Evolutionary conservation across 2,113 vertebrate genomes (phyloP), one percentile per base, ranked within the genome.

Genomic region (Mirza zaza): DNA sequence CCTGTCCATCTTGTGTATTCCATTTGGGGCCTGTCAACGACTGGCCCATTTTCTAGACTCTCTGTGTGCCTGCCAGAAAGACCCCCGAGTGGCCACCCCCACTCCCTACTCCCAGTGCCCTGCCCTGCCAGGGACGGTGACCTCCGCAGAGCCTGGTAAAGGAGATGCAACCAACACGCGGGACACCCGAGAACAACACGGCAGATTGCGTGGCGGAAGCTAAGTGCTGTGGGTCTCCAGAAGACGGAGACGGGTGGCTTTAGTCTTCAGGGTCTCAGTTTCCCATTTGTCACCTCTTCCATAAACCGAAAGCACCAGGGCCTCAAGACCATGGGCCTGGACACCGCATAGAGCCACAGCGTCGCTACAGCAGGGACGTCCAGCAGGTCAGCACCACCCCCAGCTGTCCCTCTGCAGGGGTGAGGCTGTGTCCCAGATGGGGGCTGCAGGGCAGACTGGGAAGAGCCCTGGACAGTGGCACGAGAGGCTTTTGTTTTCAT

Each of bases 231-330:
- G 61, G 27, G 8, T 15, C 59, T 18, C n/a, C 3, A 12, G 92
- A 61, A 25, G n/a, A 15, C n/a, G 0, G 0, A 20, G 17, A 17
- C 0, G 7, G 10, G 29, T 0, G 17, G 7, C 34, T 50, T 23
- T 5, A 3, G 45, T 5, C 42, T 42, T 42, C 4, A 8, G 42
- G 36, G 17, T 27, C 36, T 67, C 6, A 4, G 2, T 10, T 23
- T 8, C 14, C 17, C 23, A 0, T 10, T 25, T 15, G 17, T 39
- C 3, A 20, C 25, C 20, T 70, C 55, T 79, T 79, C 39, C 36
- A 45, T 18, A 21, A 8, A 8, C 48, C 25, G 3, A n/a, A 52
- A 42, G 32, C 14, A 0, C 5, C 1, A 0, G 34, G 21, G 15
- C 12, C 25, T 65, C 15, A 32, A 42, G 5, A 48, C 52, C 4